These are phyloP conservation scores for Peribatodes rhomboidaria DNA, from an alignment of 2,888 invertebrate genomes.

Conservation along the genomic window DNA sequence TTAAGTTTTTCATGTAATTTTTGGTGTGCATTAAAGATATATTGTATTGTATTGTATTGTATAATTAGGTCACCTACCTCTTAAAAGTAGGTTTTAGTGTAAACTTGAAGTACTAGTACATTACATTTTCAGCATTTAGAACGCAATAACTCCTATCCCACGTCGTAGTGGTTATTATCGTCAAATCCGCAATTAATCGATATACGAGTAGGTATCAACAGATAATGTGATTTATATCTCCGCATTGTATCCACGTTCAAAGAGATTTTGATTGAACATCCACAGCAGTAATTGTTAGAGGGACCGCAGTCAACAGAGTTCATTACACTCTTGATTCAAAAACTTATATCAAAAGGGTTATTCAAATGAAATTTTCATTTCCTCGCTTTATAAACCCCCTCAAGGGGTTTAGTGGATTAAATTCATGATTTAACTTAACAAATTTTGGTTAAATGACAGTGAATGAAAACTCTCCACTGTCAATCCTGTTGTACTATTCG, in stretches of 20 bases:
- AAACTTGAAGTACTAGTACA: no score
- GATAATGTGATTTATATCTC: background rate
- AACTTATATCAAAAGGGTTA: constrained; percentile 64
- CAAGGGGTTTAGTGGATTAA: constrained; percentile 52
- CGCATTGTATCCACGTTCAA: constrained; percentile 15
- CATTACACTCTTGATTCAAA: constrained; percentile 55
- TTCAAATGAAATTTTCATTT: constrained; percentile 65
- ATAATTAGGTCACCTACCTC: no score
- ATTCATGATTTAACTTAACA: constrained; percentile 54
- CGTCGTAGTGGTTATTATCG: background rate
- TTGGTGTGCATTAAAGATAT: no score
- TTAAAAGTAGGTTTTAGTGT: no score
- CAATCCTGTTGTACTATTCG: no score
- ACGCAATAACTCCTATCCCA: no score
- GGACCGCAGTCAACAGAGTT: constrained; percentile 51
- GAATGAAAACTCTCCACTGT: constrained; percentile 42
- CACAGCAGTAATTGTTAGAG: constrained; percentile 35
- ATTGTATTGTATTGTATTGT: no score
- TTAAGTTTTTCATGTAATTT: no score
- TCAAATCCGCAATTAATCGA: background rate
- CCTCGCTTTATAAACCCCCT: constrained; percentile 51
- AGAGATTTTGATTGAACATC: constrained; percentile 11
- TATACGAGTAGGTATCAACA: background rate
- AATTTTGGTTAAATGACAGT: constrained; percentile 52
- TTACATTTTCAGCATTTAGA: no score